These are phyloP conservation scores for Pelochelys cantorii DNA, from an alignment of 2,797 vertebrate genomes.

Conservation along the genomic window DNA sequence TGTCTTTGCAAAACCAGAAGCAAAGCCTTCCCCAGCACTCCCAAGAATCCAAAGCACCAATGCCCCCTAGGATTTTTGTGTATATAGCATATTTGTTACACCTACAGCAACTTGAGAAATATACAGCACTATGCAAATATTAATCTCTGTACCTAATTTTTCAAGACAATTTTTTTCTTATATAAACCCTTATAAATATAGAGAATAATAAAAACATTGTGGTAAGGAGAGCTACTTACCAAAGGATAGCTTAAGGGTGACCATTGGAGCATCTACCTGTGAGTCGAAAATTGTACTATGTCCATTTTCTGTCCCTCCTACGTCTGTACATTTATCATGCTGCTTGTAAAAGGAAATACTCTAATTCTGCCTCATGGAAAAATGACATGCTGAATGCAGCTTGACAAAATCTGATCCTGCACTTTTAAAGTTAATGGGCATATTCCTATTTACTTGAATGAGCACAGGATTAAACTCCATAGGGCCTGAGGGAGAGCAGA, in stretches of 20 bases:
- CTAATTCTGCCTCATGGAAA: not conserved
- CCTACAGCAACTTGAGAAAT: not conserved
- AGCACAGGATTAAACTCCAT: not conserved
- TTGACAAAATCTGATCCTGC: not conserved
- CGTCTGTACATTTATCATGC: not conserved
- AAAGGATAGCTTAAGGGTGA: not conserved
- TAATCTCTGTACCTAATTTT: not conserved
- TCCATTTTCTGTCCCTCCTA: not conserved
- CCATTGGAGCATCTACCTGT: not conserved
- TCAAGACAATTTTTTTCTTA: not conserved
- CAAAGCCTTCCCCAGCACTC: not conserved
- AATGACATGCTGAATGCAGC: not conserved
- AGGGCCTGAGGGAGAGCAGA: not conserved
- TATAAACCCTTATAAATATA: not conserved
- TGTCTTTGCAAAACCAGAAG: not conserved
- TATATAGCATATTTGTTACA: not conserved
- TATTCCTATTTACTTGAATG: not conserved
- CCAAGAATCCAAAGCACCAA: not conserved
- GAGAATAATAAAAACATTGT: not conserved
- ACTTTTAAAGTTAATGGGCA: not conserved
- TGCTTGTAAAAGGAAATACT: not conserved
- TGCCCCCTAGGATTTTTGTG: not conserved
- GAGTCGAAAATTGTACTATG: not conserved
- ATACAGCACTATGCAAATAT: not conserved
- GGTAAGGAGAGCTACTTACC: accelerated